These are phyloP conservation scores for Ophraella communa DNA, from an alignment of 2,888 invertebrate genomes.

Conservation along the genomic window DNA sequence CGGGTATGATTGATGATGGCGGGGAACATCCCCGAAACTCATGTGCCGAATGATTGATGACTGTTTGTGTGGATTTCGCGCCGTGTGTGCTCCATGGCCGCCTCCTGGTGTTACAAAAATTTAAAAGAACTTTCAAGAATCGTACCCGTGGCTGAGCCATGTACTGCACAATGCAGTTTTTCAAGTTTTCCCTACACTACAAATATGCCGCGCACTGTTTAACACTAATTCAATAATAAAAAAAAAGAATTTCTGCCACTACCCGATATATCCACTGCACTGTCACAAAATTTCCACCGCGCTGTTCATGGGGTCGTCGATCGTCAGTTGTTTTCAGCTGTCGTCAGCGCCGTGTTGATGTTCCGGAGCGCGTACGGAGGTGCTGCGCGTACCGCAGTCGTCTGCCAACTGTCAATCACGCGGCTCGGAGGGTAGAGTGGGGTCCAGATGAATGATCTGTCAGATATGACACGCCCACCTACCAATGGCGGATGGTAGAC, in stretches of 20 bases:
- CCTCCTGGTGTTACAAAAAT: conserved; percentile 41
- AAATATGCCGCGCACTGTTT: conserved; percentile 41
- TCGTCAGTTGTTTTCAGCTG: conserved; percentile 42
- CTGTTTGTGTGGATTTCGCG: conserved; percentile 39
- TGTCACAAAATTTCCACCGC: conserved; percentile 45
- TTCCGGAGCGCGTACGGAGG: conserved; percentile 61
- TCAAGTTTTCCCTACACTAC: conserved; percentile 36
- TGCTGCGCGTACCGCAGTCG: conserved; percentile 71
- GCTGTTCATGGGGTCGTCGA: conserved; percentile 44
- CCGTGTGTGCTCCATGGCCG: conserved; percentile 31
- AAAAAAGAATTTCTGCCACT: conserved; percentile 32
- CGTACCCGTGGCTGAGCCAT: conserved; percentile 92
- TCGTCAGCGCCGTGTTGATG: conserved; percentile 46
- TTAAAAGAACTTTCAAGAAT: conserved; percentile 50
- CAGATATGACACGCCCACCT: conserved; percentile 56
- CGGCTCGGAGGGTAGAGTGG: conserved; percentile 64
- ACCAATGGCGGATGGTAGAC: conserved; percentile 56
- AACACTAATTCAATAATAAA: conserved; percentile 31
- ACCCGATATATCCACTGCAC: conserved; percentile 46
- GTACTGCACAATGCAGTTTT: conserved; percentile 73
- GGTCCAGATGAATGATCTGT: conserved; percentile 63
- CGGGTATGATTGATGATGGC: conserved; percentile 48
- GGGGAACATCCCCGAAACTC: conserved; percentile 36
- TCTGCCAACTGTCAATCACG: conserved; percentile 73
- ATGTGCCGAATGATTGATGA: conserved; percentile 48